Evolutionary conservation across 92 coral and sea anemone genomes (phyloP), one percentile per base, ranked within the genome.

Genomic region (Epizoanthus stellaris): DNA sequence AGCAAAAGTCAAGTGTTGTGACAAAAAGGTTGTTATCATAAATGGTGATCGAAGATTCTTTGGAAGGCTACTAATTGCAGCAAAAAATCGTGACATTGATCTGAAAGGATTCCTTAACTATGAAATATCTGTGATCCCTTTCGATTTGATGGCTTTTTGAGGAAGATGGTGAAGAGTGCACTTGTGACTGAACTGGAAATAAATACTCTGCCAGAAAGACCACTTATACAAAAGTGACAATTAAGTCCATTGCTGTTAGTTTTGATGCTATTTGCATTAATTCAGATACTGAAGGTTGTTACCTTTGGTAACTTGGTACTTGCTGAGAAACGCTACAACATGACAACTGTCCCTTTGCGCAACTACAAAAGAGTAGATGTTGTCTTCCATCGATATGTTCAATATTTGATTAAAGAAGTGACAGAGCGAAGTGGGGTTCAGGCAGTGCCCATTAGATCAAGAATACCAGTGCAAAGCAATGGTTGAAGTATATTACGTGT

Each of bases 371-470:
- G 89, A 82, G 93, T 90, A 14, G 90, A 90, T 62, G 85, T 90
- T 61, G 91, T 87, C 30, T 86, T 90, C 70, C 90, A 90, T 75
- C 90, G 85, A 52, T 90, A 90, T 70, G 52, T 71, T 86, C 80
- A 30, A 53, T 82, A 66, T 36, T 90, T 92, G 58, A 86, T 89
- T 30, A 30, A 30, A 30, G 36, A 30, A 30, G 36, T 30, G 36
- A 30, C 36, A 30, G 36, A 30, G 43, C 40, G 6, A 89, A 80
- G 86, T 76, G 90, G 68, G 90, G 88, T 34, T 79, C 82, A 60
- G 75, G 87, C 62, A 76, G 67, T 62, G 85, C 92, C 38, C 81
- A 82, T 42, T 92, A 92, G 80, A 80, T 92, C 73, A 73, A 82
- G 36, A 92, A 89, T 60, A 34, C 85, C 61, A 82, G 61, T 54